Evolutionary conservation across 1,140 invertebrate genomes (phyloP), one percentile per base, ranked within the genome.

Genomic region (Tetramorium alpestre): DNA sequence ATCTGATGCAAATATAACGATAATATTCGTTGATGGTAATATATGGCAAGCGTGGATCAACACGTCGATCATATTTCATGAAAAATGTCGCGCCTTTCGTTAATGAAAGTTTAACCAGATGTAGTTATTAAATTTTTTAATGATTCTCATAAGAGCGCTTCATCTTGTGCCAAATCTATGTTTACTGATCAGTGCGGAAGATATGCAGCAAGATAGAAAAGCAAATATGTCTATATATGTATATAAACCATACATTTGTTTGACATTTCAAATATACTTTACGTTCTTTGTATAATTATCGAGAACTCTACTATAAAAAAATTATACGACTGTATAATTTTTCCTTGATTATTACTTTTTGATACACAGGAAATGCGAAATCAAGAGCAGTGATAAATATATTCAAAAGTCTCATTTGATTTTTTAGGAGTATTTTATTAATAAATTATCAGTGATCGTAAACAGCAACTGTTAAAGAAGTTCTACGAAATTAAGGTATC

Each of bases 41-140:
- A 4, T 47, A 58, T 38, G 41, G 69, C 28, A 62, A 38, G 41
- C 38, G 54, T 7, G 41, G 58, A 60, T 73, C 13, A 56, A n/a
- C 25, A 82, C n/a, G 41, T 82, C 67, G 67, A 44, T 60, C n/a
- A 33, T 75, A 72, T 75, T 84, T 28, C 38, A 81, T 70, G 64
- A 62, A 28, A 38, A 16, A n/a, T n/a, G 28, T 85, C n/a, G 25
- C 49, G 22, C 18, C 25, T 38, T 56, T 44, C n/a, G 33, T 56
- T 44, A 65, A 76, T 78, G 33, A 65, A 85, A 77, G 10, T 65
- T 85, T 85, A 65, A 65, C 16, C 7, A 13, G 44, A 54, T 56
- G 49, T 78, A 33, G 49, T 41, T 78, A 67, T 58, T 65, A 49
- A 85, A 78, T 56, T 78, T 85, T 85, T 85, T 18, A 77, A 2